Conservation (phyloP, 2,113 vertebrate species). For the Theropithecus gelada region DNA sequence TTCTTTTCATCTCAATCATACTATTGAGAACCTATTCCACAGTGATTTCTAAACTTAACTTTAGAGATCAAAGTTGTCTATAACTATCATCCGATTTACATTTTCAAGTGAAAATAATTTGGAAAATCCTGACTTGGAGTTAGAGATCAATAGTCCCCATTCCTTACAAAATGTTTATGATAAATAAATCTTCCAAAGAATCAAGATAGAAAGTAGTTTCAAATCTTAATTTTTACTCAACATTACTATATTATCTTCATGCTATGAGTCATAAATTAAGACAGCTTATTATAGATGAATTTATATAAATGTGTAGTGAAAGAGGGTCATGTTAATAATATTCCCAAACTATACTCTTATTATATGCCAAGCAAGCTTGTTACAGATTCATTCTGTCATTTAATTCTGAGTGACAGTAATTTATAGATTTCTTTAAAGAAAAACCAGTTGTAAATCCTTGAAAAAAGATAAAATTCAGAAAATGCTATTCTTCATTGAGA, state of each 20-base stretch:
- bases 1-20: neutral
- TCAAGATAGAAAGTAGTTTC: neutral
- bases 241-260: neutral
- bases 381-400: neutral
- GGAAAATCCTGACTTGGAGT: neutral
- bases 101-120: constrained; percentile 7
- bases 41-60: neutral
- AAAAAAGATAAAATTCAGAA: neutral
- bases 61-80: neutral
- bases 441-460: neutral
- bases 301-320: constrained; percentile 22
- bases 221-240: neutral
- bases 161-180: neutral
- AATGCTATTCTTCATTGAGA: neutral
- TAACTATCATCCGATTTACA: neutral
- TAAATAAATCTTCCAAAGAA: neutral
- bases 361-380: neutral
- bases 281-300: constrained; percentile 23
- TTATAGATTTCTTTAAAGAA: neutral
- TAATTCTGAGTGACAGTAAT: neutral
- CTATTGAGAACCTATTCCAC: neutral
- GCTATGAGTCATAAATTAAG: neutral
- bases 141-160: neutral
- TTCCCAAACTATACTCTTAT: neutral
- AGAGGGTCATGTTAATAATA: neutral